phyloP scores from a whole-genome alignment of 2,888 invertebrate species.

The Microctonus brassicae region DNA sequence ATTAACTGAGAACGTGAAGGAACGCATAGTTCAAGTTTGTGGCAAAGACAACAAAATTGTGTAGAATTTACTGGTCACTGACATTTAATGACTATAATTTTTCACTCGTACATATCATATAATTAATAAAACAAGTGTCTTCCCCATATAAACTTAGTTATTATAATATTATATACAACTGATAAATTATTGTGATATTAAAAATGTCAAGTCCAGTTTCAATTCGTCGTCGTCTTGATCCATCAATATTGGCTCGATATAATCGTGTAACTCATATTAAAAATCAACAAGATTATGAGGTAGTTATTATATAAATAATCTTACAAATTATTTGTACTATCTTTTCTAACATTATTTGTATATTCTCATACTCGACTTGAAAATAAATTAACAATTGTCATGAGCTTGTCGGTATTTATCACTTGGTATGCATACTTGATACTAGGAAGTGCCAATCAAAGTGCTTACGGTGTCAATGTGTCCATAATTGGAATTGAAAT shows the following conservation, averaged over 20 bases:
- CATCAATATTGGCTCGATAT: constrained; percentile 55
- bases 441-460: constrained; percentile 42
- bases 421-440: constrained; percentile 57
- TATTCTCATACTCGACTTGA: too few relatives aligned
- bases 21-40: neutral
- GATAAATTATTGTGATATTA: neutral
- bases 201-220: constrained; percentile 54
- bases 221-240: constrained; percentile 57
- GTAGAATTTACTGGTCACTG: neutral
- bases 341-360: too few relatives aligned
- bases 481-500: constrained; percentile 58
- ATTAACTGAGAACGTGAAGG: neutral
- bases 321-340: too few relatives aligned
- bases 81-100: neutral
- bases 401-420: constrained; percentile 16
- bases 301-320: too few relatives aligned
- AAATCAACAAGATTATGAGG: constrained; percentile 51
- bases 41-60: neutral
- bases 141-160: neutral
- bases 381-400: constrained; percentile 13
- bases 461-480: constrained; percentile 50
- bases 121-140: neutral
- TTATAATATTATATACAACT: neutral
- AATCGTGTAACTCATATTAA: constrained; percentile 48
- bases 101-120: neutral